Percentiles rank a stretch among this genome's conserved stretches.
These are phyloP conservation scores for Delichon dasypus DNA, from an alignment of 2,797 vertebrate species.

Conservation along the genomic window DNA sequence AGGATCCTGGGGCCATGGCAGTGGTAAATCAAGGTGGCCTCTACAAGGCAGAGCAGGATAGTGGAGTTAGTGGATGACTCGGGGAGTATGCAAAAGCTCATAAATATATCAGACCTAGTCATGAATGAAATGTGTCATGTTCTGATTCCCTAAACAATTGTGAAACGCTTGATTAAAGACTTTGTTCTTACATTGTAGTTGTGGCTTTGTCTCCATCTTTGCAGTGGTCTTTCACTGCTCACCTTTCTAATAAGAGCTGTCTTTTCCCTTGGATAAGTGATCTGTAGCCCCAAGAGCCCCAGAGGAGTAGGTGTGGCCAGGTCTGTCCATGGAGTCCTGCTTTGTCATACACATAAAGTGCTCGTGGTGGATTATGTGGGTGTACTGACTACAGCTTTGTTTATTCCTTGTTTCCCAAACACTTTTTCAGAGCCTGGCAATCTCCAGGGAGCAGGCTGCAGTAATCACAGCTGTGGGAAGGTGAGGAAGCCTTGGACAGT, in stretches of 20 bases:
- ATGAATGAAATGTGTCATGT: background rate
- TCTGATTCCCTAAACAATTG: background rate
- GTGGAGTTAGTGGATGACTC: background rate
- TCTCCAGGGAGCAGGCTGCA: background rate
- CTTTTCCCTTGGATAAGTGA: background rate
- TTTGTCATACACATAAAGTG: fast-evolving
- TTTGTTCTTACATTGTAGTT: background rate
- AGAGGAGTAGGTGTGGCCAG: background rate
- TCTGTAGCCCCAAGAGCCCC: background rate
- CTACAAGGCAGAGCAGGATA: background rate
- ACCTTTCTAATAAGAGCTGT: background rate
- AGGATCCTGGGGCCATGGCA: background rate
- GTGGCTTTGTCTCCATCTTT: background rate
- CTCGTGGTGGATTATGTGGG: background rate
- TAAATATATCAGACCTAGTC: background rate
- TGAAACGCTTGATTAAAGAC: background rate
- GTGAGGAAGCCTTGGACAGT: background rate
- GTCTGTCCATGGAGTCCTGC: background rate
- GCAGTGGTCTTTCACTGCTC: background rate
- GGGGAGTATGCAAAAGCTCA: background rate
- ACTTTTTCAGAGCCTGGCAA: background rate
- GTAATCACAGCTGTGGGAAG: fast-evolving
- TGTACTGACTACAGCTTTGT: background rate
- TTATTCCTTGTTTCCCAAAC: background rate
- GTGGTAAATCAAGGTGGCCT: background rate